These are phyloP conservation scores for Diglossa cyanea DNA, from an alignment of 2,797 vertebrate species.

Conservation along the genomic window DNA sequence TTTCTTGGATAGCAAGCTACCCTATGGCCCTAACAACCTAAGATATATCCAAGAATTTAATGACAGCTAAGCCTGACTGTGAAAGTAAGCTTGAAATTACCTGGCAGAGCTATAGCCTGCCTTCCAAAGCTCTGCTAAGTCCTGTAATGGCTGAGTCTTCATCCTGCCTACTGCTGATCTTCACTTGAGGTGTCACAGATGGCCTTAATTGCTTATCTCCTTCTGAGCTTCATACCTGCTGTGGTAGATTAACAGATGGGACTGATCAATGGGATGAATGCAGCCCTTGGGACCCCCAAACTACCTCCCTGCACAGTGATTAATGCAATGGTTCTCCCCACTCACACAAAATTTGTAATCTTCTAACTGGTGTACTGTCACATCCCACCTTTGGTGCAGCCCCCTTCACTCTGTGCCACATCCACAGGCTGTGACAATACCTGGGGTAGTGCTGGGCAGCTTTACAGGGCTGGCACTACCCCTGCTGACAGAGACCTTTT, in stretches of 20 bases:
- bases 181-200: not conserved
- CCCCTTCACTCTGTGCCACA: not conserved
- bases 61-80: not conserved
- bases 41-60: not conserved
- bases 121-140: not conserved
- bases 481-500: not conserved
- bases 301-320: not conserved
- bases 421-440: not conserved
- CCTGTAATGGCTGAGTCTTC: not conserved
- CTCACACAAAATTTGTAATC: rapidly evolving
- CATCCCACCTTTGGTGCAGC: not conserved
- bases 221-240: not conserved
- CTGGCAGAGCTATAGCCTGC: not conserved
- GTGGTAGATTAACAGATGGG: not conserved
- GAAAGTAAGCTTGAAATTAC: not conserved
- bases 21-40: not conserved
- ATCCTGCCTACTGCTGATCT: not conserved
- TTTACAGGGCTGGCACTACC: not conserved
- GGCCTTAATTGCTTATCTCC: not conserved
- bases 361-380: not conserved
- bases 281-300: not conserved
- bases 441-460: not conserved
- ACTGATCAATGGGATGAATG: not conserved
- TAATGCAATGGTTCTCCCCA: not conserved
- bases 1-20: not conserved